Evolutionary conservation across 2,797 vertebrate genomes (phyloP), one percentile per base, ranked within the genome.

Genomic region (Esox masquinongy): DNA sequence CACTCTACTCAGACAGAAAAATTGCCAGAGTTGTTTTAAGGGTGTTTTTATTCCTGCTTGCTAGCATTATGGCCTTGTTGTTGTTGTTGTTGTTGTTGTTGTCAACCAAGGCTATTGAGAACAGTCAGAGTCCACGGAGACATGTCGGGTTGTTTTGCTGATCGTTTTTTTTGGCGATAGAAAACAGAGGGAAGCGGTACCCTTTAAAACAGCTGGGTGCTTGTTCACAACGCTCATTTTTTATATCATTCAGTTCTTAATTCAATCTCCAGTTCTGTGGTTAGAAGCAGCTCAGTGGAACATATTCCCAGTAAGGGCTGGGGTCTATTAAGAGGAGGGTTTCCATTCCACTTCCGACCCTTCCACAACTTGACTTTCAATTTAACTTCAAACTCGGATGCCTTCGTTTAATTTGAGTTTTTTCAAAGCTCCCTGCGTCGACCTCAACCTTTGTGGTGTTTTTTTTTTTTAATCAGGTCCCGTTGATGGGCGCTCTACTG

Each of bases 1-100:
- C 24, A 68, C 70, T 71, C 70, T 72, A 82, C 63, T 51, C 26
- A 75, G 56, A 61, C n/a, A 61, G 56, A 61, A 24, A 24, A 24
- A 22, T 59, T 59, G n/a, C 56, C 3, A 22, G n/a, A 59, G 9
- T 24, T 59, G 22, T 59, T 59, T 59, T 59, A 24, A 22, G 56
- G 56, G 22, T 9, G 22, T 68, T 39, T n/a, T 77, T 84, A 79
- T 77, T 81, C 50, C n/a, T 81, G 29, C 85, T 74, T 84, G 56
- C 56, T 59, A 59, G 12, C 56, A 59, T 59, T 59, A 59, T 59
- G n/a, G 9, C 22, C 9, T 24, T 24, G n/a, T 59, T 59, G 8
- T 59, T 75, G 24, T 53, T 16, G 51, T 80, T 59, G 73, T 72
- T 34, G 72, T 68, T 43, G 47, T 87, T 75, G 24, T 53, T 16